Evolutionary conservation across 53 echinoderm and acorn worm species (phyloP), one percentile per base, ranked within the genome.

Genomic region (Patiria pectinifera): DNA sequence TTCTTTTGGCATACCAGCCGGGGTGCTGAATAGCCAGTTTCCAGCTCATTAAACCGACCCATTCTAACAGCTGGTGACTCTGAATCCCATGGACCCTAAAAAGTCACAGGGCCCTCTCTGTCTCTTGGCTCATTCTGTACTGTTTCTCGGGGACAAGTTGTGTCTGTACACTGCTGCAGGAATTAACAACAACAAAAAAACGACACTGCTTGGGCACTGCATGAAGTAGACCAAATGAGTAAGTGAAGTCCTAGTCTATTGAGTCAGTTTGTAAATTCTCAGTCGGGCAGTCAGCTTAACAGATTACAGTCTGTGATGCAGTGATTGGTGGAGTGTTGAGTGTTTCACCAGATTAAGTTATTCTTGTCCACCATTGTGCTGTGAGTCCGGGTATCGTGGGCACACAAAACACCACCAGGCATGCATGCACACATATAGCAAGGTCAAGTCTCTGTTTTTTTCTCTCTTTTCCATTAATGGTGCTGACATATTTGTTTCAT

Each of bases 61-160:
- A 86, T 86, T 86, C 86, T 71, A 74, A 72, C 86, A 86, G 86
- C 86, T 86, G 86, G 72, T 86, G 86, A 86, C 86, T 86, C 71
- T 86, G 86, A 71, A 86, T 86, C 86, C 58, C 71, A 53, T 71
- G 58, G 69, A 74, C 74, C 74, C 69, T 53, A 53, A 53, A 72
- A 86, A 86, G 86, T 86, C 86, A 86, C 49, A 85, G 46, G 85
- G 85, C 19, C 75, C 22, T 47, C 48, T 25, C 62, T 85, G 69
- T 35, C 61, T 83, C 83, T 83, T n/a, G 3, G 14, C 19, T 66
- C 62, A 63, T 14, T 43, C 35, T 84, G 84, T 84, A 13, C 66
- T 44, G 62, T 43, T 85, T 63, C 45, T 14, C 5, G 69, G 48
- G 69, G 48, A 24, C 71, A 71, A 70, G 23, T 48, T 66, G 69